Evolutionary conservation across 2,888 invertebrate species (phyloP).

Genomic region (Oithona nana): DNA sequence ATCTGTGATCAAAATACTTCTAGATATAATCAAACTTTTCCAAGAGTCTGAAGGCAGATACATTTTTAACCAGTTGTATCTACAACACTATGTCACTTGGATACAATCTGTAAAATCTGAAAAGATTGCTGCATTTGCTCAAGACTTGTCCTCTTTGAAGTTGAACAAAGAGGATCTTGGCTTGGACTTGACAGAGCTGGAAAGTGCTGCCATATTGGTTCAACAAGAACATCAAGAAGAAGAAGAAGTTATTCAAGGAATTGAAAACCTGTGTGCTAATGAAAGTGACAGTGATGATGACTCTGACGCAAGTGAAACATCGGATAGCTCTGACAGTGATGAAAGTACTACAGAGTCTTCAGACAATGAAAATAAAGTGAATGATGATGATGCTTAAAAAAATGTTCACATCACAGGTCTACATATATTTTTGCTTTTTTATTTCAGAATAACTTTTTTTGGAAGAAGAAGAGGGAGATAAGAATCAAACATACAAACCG

Average conservation of each 20-base stretch:
- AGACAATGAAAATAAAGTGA: too few species aligned
- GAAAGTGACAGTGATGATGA: not conserved
- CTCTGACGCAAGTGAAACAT: not conserved
- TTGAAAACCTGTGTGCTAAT: not conserved
- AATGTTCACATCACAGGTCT: too few species aligned
- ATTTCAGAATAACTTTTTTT: too few species aligned
- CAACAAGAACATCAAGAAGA: not conserved
- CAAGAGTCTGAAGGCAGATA: constrained; percentile 2
- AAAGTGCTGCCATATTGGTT: constrained; percentile 3
- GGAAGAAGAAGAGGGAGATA: too few species aligned
- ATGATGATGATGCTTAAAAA: too few species aligned
- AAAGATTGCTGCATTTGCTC: not conserved
- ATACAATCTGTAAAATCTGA: not conserved
- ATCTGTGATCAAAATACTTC: not conserved
- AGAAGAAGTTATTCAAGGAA: not conserved
- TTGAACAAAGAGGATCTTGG: not conserved
- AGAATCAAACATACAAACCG: too few species aligned
- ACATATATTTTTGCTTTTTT: too few species aligned
- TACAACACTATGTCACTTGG: not conserved
- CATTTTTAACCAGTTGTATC: constrained; percentile 12
- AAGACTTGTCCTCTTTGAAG: not conserved
- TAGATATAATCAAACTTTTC: constrained; percentile 1
- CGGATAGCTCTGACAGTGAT: not conserved
- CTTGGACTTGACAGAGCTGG: constrained; percentile 6
- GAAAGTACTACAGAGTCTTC: too few species aligned